Conservation (phyloP, 1,140 invertebrate species). For the Temnothorax nylanderi region DNA sequence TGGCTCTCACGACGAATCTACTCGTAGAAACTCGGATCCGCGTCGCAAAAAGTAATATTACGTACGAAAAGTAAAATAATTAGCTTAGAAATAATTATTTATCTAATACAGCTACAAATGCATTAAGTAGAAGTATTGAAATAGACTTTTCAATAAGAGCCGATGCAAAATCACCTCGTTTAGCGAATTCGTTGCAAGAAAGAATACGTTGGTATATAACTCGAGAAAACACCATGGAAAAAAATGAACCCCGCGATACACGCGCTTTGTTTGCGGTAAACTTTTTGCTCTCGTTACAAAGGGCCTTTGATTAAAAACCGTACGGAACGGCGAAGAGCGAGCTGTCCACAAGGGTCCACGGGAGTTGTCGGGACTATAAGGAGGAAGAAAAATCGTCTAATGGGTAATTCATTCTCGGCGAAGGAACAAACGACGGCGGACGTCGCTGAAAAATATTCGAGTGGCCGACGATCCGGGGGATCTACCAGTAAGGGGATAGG, state of each 20-base stretch:
- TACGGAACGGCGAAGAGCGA: background rate
- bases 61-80: background rate
- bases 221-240: background rate
- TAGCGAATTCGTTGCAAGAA: background rate
- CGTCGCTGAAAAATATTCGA: constrained; percentile 49
- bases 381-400: constrained; percentile 43
- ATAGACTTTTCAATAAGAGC: background rate
- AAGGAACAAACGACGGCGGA: constrained; percentile 30
- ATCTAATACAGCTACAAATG: background rate
- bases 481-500: background rate
- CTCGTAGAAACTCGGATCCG: background rate
- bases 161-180: background rate
- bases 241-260: background rate
- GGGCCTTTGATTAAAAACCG: constrained; percentile 45
- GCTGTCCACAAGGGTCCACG: background rate
- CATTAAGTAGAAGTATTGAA: background rate
- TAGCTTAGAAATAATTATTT: constrained; percentile 4
- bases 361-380: background rate
- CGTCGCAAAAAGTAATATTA: background rate
- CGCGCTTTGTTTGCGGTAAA: background rate
- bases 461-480: constrained; percentile 26
- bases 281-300: constrained; percentile 13
- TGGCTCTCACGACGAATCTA: background rate
- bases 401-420: constrained; percentile 54
- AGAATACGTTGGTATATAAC: background rate